These are phyloP conservation scores for Chiroxiphia lanceolata DNA, from an alignment of 2,797 vertebrate genomes.

Conservation along the genomic window DNA sequence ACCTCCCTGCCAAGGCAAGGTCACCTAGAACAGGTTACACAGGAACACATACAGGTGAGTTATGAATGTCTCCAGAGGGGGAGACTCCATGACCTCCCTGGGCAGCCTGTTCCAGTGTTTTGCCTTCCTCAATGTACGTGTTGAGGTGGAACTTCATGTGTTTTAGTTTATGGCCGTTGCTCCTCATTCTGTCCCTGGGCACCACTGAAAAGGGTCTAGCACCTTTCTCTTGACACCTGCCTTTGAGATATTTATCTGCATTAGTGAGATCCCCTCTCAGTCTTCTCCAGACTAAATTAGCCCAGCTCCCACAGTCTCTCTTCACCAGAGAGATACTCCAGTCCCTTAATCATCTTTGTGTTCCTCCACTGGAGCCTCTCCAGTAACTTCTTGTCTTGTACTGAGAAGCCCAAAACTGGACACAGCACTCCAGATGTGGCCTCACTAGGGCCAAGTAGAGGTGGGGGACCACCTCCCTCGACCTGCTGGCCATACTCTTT, in stretches of 20 bases:
- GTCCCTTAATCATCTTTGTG: neutral
- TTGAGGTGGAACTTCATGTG: neutral
- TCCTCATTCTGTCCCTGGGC: neutral
- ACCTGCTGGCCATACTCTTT: neutral
- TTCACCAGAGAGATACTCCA: neutral
- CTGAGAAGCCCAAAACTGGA: neutral
- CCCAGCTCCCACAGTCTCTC: neutral
- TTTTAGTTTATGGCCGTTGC: neutral
- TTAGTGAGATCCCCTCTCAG: neutral
- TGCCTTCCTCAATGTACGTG: neutral
- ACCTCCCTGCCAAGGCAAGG: neutral
- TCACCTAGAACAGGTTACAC: neutral
- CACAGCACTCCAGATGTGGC: accelerated
- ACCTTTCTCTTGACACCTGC: no score
- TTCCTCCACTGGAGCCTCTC: neutral
- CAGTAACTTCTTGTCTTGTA: neutral
- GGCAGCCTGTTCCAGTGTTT: neutral
- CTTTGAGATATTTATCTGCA: neutral
- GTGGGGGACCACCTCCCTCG: accelerated
- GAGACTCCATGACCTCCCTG: accelerated
- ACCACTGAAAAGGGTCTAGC: neutral
- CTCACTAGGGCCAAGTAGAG: accelerated
- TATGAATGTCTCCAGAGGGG: neutral
- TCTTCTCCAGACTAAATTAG: neutral
- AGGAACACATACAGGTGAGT: neutral